Evolutionary conservation across 1,140 invertebrate genomes (phyloP).

Genomic region (Lasaia peninsularis): DNA sequence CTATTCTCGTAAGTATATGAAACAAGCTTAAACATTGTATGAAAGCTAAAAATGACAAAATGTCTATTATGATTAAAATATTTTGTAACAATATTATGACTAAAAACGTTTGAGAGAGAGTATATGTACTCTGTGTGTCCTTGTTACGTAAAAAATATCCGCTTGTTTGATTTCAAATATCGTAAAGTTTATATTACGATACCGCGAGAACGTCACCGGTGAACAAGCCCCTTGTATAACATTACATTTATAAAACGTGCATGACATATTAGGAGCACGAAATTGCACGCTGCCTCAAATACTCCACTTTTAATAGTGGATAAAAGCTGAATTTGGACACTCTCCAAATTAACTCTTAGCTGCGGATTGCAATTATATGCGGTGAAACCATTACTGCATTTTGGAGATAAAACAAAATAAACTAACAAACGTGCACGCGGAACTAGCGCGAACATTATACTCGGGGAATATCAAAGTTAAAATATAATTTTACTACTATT

Average conservation of each 20-base stretch:
- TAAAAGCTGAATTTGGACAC: conserved; percentile 57
- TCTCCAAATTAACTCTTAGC: conserved; percentile 67
- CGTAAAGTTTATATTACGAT: too few relatives aligned
- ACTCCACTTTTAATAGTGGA: conserved; percentile 53
- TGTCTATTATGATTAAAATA: too few relatives aligned
- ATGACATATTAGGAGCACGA: neutral
- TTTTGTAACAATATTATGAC: too few relatives aligned
- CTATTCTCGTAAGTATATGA: too few relatives aligned
- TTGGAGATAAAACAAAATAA: conserved; percentile 34
- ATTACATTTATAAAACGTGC: neutral
- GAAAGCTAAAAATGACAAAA: too few relatives aligned
- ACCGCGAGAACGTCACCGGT: too few relatives aligned
- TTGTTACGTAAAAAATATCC: too few relatives aligned
- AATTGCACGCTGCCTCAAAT: conserved; percentile 18
- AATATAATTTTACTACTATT: neutral
- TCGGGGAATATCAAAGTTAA: conserved; percentile 5
- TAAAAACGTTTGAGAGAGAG: too few relatives aligned
- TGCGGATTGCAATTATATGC: conserved; percentile 50
- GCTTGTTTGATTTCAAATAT: too few relatives aligned
- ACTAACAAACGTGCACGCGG: conserved; percentile 13
- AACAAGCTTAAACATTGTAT: too few relatives aligned
- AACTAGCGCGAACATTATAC: conserved; percentile 3
- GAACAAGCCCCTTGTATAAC: too few relatives aligned
- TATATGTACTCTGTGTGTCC: too few relatives aligned
- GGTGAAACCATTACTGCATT: conserved; percentile 43